Percentiles rank a stretch among this genome's conserved stretches.
phyloP scores from a whole-genome alignment of 2,113 vertebrate genomes.

The Limnothrissa miodon region DNA sequence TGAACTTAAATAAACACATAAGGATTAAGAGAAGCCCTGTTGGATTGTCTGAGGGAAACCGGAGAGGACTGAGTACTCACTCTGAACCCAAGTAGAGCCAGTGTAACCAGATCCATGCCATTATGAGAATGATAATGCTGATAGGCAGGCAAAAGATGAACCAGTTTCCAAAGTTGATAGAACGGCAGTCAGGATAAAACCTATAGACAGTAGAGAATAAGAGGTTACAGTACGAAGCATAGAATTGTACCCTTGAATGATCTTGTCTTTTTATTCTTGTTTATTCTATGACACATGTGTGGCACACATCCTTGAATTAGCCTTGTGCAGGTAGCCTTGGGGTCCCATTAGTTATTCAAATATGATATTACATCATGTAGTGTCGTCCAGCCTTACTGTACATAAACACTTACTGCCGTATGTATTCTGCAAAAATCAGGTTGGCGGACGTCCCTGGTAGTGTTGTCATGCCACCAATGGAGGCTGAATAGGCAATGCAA shows the following conservation, averaged over 20 bases:
- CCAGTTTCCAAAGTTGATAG: slow-evolving; percentile 91
- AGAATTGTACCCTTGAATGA: no score
- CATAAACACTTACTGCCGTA: slow-evolving; percentile 78
- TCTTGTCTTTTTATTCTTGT: background rate
- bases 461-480: slow-evolving; percentile 86
- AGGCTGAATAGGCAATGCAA: slow-evolving; percentile 85
- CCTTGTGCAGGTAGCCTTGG: no score
- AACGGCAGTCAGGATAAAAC: slow-evolving; percentile 79
- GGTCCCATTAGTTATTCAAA: no score
- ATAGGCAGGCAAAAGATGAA: slow-evolving; percentile 82
- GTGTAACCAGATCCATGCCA: slow-evolving; percentile 88
- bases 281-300: background rate
- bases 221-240: slow-evolving; percentile 3
- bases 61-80: slow-evolving; percentile 69
- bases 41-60: background rate
- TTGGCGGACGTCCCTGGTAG: slow-evolving; percentile 91
- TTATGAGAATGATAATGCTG: slow-evolving; percentile 73
- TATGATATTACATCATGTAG: background rate
- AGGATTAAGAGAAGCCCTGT: background rate
- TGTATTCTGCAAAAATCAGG: slow-evolving; percentile 87
- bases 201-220: slow-evolving; percentile 57
- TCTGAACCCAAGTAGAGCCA: slow-evolving; percentile 87
- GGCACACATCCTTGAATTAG: background rate
- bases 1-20: background rate
- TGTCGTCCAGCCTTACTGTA: background rate